These are phyloP conservation scores for Drosophila sulfurigaster DNA, from an alignment of 1,140 invertebrate species.

Conservation along the genomic window DNA sequence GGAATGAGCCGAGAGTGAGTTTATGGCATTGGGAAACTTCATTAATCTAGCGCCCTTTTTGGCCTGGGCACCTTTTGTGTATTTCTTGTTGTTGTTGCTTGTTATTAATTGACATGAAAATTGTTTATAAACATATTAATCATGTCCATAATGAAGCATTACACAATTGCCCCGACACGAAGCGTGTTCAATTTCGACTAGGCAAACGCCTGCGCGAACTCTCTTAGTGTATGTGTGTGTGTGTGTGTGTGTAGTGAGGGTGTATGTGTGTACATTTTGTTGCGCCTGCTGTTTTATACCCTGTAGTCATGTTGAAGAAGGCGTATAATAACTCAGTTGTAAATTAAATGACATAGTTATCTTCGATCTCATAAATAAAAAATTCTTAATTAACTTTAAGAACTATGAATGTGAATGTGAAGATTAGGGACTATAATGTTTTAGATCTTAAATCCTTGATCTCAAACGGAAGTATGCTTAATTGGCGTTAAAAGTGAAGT, in stretches of 20 bases:
- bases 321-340: background rate
- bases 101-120: slow-evolving; percentile 80
- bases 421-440: no score
- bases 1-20: slow-evolving; percentile 30
- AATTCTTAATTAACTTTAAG: no score
- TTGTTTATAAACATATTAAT: slow-evolving; percentile 84
- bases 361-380: no score
- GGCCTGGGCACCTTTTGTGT: background rate
- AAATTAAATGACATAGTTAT: background rate
- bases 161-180: slow-evolving; percentile 60
- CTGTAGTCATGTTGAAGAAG: background rate
- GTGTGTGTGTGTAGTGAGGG: slow-evolving; percentile 9
- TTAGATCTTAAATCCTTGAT: no score
- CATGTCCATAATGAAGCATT: slow-evolving; percentile 78
- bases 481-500: no score
- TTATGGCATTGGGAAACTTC: slow-evolving; percentile 35
- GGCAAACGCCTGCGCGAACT: slow-evolving; percentile 26
- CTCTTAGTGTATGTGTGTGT: slow-evolving; percentile 2
- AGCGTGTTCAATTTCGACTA: slow-evolving; percentile 63
- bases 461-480: no score
- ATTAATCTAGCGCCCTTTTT: slow-evolving; percentile 74
- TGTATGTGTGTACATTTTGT: slow-evolving; percentile 40
- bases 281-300: slow-evolving; percentile 28
- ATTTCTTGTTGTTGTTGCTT: slow-evolving; percentile 26
- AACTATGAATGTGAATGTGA: no score